Percentiles rank a stretch among this genome's conserved stretches.
phyloP scores from a whole-genome alignment of 2,888 invertebrate species.

The Troglohyphantes excavatus region DNA sequence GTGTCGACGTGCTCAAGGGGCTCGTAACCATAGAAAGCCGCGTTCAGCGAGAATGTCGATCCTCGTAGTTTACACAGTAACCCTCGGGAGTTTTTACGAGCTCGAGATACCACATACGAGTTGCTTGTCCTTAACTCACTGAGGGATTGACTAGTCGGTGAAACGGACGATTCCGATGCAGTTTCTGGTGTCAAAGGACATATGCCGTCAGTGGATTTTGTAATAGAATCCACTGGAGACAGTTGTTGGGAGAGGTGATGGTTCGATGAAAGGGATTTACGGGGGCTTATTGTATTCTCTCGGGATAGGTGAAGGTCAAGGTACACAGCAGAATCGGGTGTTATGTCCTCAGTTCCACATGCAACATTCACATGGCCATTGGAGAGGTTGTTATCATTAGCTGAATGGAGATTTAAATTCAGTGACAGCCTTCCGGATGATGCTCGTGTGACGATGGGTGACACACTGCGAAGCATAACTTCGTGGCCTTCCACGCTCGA shows the following conservation, averaged over 20 bases:
- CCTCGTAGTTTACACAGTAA: constrained; percentile 72
- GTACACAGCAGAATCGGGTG: constrained; percentile 81
- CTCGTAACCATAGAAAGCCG: constrained; percentile 75
- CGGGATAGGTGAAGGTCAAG: constrained; percentile 77
- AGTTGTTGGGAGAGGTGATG: not conserved
- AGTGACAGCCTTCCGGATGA: constrained; percentile 63
- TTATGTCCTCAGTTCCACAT: constrained; percentile 80
- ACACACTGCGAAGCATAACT: constrained; percentile 67
- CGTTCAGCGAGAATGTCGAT: constrained; percentile 77
- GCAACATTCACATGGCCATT: constrained; percentile 68
- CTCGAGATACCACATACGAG: constrained; percentile 66
- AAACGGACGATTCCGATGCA: constrained; percentile 36
- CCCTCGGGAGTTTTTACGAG: constrained; percentile 61
- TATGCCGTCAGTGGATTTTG: constrained; percentile 57
- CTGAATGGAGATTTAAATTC: constrained; percentile 57
- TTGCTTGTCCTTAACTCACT: constrained; percentile 70
- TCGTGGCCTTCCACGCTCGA: constrained; percentile 76
- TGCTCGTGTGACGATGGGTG: constrained; percentile 68
- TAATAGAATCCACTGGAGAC: constrained; percentile 26
- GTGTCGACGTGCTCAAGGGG: constrained; percentile 64
- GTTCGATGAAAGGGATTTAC: constrained; percentile 8
- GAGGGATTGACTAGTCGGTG: constrained; percentile 73
- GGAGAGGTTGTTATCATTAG: constrained; percentile 34
- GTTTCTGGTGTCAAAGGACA: constrained; percentile 34
- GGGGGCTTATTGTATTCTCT: constrained; percentile 44